Evolutionary conservation across 2,888 invertebrate genomes (phyloP).

Genomic region (Lochmaea crataegi): DNA sequence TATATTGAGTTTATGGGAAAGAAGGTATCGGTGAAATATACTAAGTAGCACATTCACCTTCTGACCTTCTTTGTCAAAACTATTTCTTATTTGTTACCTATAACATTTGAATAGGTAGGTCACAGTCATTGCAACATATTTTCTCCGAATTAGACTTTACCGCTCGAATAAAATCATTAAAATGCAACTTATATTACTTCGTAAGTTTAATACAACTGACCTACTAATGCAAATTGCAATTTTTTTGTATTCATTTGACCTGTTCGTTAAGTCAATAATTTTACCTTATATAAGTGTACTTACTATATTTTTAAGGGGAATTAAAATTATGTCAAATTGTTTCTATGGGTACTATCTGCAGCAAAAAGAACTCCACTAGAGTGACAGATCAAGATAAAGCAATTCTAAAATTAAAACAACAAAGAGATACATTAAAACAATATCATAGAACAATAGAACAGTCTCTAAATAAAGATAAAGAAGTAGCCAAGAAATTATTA

Average conservation of each 20-base stretch:
- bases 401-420: constrained; percentile 94
- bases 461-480: constrained; percentile 85
- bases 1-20: background rate
- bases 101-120: constrained; percentile 15
- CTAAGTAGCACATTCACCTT: constrained; percentile 32
- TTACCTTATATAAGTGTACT: no score
- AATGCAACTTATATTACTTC: background rate
- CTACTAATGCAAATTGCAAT: background rate
- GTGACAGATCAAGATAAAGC: constrained; percentile 96
- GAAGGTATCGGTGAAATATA: background rate
- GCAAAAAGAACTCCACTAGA: constrained; percentile 81
- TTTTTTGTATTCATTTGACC: background rate
- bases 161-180: background rate
- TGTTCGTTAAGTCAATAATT: background rate
- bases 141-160: background rate
- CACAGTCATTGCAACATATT: constrained; percentile 2
- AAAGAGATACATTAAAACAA: constrained; percentile 94
- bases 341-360: constrained; percentile 86
- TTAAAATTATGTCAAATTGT: background rate
- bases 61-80: constrained; percentile 34
- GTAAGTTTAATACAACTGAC: background rate
- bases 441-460: constrained; percentile 91
- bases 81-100: constrained; percentile 8
- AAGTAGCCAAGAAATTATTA: constrained; percentile 88
- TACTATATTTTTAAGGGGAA: background rate